These are phyloP conservation scores for Octopus sinensis DNA, from an alignment of 1,140 invertebrate genomes.

Conservation along the genomic window DNA sequence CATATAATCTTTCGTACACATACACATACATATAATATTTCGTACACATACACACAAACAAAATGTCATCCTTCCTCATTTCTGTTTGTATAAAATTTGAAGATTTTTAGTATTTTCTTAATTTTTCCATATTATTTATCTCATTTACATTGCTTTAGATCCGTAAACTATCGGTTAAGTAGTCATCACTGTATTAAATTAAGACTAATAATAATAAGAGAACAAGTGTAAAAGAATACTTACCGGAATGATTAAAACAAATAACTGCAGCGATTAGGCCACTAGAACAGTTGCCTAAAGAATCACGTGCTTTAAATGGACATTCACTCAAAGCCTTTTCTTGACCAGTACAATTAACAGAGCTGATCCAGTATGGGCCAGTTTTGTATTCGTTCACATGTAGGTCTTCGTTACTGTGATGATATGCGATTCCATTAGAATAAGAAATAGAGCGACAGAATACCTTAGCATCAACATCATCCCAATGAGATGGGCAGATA, in stretches of 20 bases:
- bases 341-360: constrained; percentile 37
- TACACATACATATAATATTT: too few relatives aligned
- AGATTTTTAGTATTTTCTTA: too few relatives aligned
- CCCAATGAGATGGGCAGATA: constrained; percentile 41
- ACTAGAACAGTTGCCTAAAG: constrained; percentile 39
- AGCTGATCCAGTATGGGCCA: constrained; percentile 33
- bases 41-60: too few relatives aligned
- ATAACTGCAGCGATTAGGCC: constrained; percentile 39
- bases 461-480: constrained; percentile 41
- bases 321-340: constrained; percentile 32
- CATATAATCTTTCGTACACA: too few relatives aligned
- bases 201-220: background rate
- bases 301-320: constrained; percentile 27
- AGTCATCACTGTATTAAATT: background rate
- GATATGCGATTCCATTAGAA: constrained; percentile 38
- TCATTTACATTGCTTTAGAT: too few relatives aligned
- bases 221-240: constrained; percentile 6
- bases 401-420: constrained; percentile 29
- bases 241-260: constrained; percentile 43
- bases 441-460: constrained; percentile 36
- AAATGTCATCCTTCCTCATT: too few relatives aligned
- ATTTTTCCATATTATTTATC: too few relatives aligned
- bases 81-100: too few relatives aligned
- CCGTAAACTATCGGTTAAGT: too few relatives aligned
- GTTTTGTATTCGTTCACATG: constrained; percentile 17